Percentiles rank a stretch among this genome's conserved stretches.
Evolutionary conservation across 2,113 vertebrate genomes (phyloP).

Genomic region (Puffinus mauretanicus): DNA sequence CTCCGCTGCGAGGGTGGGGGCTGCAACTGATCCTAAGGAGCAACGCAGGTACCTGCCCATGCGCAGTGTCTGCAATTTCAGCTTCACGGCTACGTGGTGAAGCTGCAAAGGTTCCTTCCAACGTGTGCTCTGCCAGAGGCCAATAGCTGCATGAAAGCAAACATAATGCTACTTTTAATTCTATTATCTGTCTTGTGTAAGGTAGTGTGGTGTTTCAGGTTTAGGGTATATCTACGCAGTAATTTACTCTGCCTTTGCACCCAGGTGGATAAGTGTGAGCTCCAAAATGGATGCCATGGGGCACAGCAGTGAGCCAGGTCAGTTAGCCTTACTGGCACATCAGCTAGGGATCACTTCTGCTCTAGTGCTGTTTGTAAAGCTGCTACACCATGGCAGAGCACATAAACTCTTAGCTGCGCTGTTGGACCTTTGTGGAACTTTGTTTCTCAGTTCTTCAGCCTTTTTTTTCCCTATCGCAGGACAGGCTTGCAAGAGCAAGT

Average conservation of each 20-base stretch:
- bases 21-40: background rate
- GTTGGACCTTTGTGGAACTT: background rate
- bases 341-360: background rate
- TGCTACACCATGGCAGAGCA: background rate
- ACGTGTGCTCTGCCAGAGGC: background rate
- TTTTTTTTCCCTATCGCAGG: background rate
- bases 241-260: background rate
- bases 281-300: background rate
- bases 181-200: background rate
- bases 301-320: background rate
- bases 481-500: background rate
- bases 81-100: background rate
- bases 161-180: background rate
- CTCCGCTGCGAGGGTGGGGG: too few relatives aligned
- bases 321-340: background rate
- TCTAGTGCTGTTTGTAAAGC: background rate
- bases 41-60: accelerated
- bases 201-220: background rate
- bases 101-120: background rate
- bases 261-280: background rate
- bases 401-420: background rate
- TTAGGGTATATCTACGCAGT: background rate
- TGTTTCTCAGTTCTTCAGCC: background rate
- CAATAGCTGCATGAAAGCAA: background rate
- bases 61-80: background rate